Base-by-base conservation (phyloP, 2,113 vertebrate genomes). In the Poicephalus gulielmi region DNA sequence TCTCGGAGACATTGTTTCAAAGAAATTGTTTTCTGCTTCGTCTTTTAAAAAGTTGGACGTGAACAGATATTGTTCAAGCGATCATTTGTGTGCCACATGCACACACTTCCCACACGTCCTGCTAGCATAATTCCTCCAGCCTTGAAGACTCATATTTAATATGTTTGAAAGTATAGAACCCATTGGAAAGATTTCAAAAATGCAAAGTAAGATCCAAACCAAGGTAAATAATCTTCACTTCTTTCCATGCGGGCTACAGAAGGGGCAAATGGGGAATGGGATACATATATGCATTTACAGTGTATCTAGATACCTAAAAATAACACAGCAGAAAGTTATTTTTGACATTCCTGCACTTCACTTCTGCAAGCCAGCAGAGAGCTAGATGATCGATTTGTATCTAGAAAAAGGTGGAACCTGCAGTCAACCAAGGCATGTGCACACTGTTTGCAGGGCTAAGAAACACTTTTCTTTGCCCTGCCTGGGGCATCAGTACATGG, bases 401-500 rank as follows among this genome's bases (percentile, higher is more conserved):
- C 71, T 64, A 59, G 64, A 28, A 80, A 76, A 85, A 78, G 25
- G 17, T 33, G 25, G 53, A 67, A 66, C 52, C 37, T 33, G 67
- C 83, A 52, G 57, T 37, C 2, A 4, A 33, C 5, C 31, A 25
- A 71, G 33, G 27, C 14, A 33, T 2, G 0, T 2, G 7, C 25
- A 59, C 37, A 43, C 23, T 14, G 50, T 9, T 28, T 19, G 23
- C 43, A 33, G 30, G 63, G 43, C 46, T 18, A 13, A 60, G 44
- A 67, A 83, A 39, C 13, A 12, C 14, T 55, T 76, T 49, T 39
- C 37, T 49, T 83, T 74, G 60, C 35, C 49, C 63, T 85, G 43
- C 53, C 41, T 20, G 17, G 3, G 60, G 8, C 37, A 66, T 35
- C 2, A 3, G 30, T 28, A 11, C 1, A 0, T 0, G 0, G 35